A percentile compares a stretch with the other conserved stretches of the same genome.
Conservation (phyloP, 2,888 invertebrate species). For the Lycophotia porphyrea region DNA sequence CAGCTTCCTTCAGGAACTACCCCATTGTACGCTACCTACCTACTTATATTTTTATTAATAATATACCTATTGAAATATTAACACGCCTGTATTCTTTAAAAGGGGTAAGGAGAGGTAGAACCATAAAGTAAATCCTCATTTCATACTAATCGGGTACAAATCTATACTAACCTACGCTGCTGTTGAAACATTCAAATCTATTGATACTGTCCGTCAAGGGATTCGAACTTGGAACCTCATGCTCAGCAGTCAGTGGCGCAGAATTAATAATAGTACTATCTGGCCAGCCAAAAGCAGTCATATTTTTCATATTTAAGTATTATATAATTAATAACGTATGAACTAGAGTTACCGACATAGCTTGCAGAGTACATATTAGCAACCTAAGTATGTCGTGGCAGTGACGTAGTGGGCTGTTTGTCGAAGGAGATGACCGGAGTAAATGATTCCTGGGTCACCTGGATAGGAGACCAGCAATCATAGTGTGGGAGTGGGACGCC, state of each 20-base stretch:
- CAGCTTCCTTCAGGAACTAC: too few species aligned
- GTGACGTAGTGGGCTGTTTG: too few species aligned
- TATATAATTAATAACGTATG: background rate
- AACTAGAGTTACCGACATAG: background rate
- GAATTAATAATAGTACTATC: too few species aligned
- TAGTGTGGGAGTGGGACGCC: background rate
- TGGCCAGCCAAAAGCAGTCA: background rate
- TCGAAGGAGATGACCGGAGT: background rate
- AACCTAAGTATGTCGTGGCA: too few species aligned
- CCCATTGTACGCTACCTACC: too few species aligned
- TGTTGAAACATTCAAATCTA: background rate
- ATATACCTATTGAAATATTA: background rate
- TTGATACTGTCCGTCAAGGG: background rate
- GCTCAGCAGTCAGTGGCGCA: background rate
- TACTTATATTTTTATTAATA: background rate
- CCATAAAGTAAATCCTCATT: background rate
- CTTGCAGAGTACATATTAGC: too few species aligned
- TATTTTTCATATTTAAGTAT: background rate
- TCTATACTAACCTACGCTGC: background rate
- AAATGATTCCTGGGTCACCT: background rate
- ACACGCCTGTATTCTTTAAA: background rate
- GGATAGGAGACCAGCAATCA: background rate
- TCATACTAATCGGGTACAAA: background rate
- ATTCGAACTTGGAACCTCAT: background rate
- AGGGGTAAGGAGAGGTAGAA: background rate